Evolutionary conservation across 2,797 vertebrate genomes (phyloP).

Genomic region (Rhinophrynus dorsalis): DNA sequence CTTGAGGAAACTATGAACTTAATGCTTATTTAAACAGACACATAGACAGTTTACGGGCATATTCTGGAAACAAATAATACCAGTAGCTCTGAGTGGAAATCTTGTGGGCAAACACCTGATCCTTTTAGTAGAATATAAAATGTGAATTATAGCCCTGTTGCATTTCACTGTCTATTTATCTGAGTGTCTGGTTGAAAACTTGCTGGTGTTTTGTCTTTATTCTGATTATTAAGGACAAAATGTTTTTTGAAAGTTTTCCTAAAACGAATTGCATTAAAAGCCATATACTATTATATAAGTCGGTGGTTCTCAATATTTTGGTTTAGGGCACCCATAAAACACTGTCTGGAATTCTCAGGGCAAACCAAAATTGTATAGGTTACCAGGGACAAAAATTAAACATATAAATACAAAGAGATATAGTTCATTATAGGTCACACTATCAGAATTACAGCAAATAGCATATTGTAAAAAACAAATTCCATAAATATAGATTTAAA

Average conservation of each 20-base stretch:
- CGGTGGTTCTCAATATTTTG: too few relatives aligned
- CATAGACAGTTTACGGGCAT: conserved; percentile 68
- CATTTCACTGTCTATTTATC: conserved; percentile 40
- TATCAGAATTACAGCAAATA: too few relatives aligned
- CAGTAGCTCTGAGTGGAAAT: conserved; percentile 62
- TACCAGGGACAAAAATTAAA: too few relatives aligned
- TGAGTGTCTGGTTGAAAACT: conserved; percentile 6
- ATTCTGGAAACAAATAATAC: conserved; percentile 54
- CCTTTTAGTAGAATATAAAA: conserved; percentile 70
- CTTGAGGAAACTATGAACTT: conserved; percentile 67
- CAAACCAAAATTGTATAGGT: too few relatives aligned
- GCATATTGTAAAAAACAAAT: too few relatives aligned
- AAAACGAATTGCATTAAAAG: background rate
- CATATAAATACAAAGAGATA: too few relatives aligned
- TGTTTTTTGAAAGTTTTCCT: background rate
- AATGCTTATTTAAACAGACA: conserved; percentile 80
- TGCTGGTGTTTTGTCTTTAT: conserved; percentile 14
- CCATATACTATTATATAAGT: background rate
- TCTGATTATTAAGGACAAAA: background rate
- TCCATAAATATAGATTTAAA: too few relatives aligned
- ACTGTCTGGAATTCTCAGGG: too few relatives aligned
- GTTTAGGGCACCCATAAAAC: too few relatives aligned
- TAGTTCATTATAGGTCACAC: too few relatives aligned
- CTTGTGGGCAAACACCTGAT: conserved; percentile 78
- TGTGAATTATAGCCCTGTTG: conserved; percentile 55